Evolutionary conservation across 2,797 vertebrate genomes (phyloP).

Genomic region (Periparus ater): DNA sequence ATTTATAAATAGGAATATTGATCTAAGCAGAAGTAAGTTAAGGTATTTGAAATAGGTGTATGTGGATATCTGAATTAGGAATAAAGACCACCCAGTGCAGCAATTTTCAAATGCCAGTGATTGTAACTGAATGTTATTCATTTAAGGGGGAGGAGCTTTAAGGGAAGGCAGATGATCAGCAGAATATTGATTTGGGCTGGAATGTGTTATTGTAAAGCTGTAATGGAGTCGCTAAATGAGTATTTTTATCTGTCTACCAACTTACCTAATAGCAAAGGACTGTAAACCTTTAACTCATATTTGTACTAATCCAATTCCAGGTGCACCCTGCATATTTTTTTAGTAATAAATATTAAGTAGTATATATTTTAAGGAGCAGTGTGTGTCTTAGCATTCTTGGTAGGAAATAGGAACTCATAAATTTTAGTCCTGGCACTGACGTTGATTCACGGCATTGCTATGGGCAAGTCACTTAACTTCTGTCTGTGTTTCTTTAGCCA

Average conservation of each 20-base stretch:
- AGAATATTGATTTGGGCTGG: not conserved
- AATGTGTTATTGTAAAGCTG: not conserved
- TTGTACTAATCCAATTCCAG: constrained; percentile 51
- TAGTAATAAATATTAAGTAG: constrained; percentile 48
- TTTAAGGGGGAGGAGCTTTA: not conserved
- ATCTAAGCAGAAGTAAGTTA: not conserved
- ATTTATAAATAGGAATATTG: not conserved
- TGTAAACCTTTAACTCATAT: constrained; percentile 17
- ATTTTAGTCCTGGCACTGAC: constrained; percentile 11
- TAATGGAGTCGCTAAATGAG: not conserved
- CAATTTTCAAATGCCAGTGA: not conserved
- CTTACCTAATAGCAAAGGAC: not conserved
- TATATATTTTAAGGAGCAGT: constrained; percentile 22
- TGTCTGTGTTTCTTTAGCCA: constrained; percentile 30
- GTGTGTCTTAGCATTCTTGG: constrained; percentile 26
- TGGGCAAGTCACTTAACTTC: constrained; percentile 38
- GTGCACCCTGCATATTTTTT: constrained; percentile 31
- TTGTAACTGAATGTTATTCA: not conserved
- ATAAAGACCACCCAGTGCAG: not conserved
- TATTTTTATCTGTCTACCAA: not conserved
- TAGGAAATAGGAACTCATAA: constrained; percentile 37
- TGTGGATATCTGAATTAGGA: not conserved
- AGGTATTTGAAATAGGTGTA: not conserved
- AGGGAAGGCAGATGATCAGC: not conserved
- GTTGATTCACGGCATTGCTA: constrained; percentile 26